phyloP scores from a whole-genome alignment of 2,888 invertebrate genomes.

The Troides helena region DNA sequence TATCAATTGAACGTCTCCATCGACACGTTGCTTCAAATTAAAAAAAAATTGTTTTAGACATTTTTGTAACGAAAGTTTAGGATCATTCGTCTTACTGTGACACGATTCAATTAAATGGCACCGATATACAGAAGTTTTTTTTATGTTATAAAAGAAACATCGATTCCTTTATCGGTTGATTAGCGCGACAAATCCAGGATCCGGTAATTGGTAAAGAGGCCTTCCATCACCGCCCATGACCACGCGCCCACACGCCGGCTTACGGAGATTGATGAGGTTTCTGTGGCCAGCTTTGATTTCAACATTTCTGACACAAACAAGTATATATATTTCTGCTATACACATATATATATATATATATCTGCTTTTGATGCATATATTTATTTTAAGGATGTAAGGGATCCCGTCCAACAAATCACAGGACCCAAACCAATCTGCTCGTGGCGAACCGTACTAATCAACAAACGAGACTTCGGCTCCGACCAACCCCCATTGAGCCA shows the following conservation, averaged over 20 bases:
- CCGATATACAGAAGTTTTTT: neutral
- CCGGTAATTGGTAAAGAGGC: constrained; percentile 1
- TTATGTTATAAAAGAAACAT: neutral
- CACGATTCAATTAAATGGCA: neutral
- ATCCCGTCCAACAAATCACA: neutral
- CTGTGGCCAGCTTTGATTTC: neutral
- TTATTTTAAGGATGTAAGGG: too few relatives aligned
- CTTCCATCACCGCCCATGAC: constrained; percentile 1
- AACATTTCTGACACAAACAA: neutral
- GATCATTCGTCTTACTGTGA: too few relatives aligned
- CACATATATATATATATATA: too few relatives aligned
- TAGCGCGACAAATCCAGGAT: neutral
- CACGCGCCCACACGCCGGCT: neutral
- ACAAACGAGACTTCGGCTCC: too few relatives aligned
- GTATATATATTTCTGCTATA: neutral
- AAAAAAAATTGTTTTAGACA: too few relatives aligned
- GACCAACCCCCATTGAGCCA: too few relatives aligned
- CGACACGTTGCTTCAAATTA: too few relatives aligned
- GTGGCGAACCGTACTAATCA: too few relatives aligned
- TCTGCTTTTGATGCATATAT: neutral
- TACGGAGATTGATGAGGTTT: constrained; percentile 3
- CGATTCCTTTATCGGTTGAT: neutral
- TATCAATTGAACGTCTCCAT: too few relatives aligned
- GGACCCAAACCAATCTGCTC: too few relatives aligned
- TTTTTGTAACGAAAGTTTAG: too few relatives aligned